These are phyloP conservation scores for Apteryx owenii DNA, from an alignment of 2,113 vertebrate species.

Conservation along the genomic window DNA sequence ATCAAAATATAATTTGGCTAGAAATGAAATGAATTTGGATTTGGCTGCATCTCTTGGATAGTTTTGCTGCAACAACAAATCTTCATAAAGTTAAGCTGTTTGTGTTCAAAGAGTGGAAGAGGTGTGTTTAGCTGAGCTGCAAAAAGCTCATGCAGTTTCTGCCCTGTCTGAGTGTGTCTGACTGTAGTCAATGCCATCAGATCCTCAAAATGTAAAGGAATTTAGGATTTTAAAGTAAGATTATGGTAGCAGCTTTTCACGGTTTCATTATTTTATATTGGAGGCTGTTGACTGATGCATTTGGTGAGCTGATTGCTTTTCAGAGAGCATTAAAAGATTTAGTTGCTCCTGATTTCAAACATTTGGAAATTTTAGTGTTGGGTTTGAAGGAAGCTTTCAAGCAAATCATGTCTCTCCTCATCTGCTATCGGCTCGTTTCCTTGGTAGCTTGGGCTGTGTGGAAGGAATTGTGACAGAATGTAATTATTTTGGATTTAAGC, in stretches of 20 bases:
- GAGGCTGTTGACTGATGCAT: slow-evolving; percentile 77
- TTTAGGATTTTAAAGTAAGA: slow-evolving; percentile 62
- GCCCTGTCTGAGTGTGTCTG: slow-evolving; percentile 9
- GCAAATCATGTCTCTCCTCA: slow-evolving; percentile 71
- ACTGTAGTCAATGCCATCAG: slow-evolving; percentile 37
- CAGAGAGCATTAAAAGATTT: slow-evolving; percentile 82
- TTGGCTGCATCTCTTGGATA: slow-evolving; percentile 50
- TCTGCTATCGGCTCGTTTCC: slow-evolving; percentile 60
- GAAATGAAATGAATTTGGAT: slow-evolving; percentile 46
- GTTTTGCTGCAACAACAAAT: slow-evolving; percentile 48
- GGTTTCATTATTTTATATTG: slow-evolving; percentile 70
- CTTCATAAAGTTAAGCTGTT: slow-evolving; percentile 57
- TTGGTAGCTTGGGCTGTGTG: slow-evolving; percentile 77
- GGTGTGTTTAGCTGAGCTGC: slow-evolving; percentile 5
- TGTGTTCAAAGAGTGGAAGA: slow-evolving; percentile 52
- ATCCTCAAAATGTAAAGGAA: slow-evolving; percentile 63
- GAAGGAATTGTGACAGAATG: slow-evolving; percentile 81
- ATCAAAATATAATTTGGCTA: slow-evolving; percentile 53
- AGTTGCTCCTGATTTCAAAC: slow-evolving; percentile 73
- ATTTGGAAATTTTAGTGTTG: slow-evolving; percentile 74
- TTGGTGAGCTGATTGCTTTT: slow-evolving; percentile 77
- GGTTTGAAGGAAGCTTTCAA: slow-evolving; percentile 76
- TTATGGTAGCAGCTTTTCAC: slow-evolving; percentile 56
- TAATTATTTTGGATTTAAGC: slow-evolving; percentile 69
- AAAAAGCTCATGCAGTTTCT: not conserved